Conservation (phyloP, 2,888 invertebrate species). For the Oscheius sp. region DNA sequence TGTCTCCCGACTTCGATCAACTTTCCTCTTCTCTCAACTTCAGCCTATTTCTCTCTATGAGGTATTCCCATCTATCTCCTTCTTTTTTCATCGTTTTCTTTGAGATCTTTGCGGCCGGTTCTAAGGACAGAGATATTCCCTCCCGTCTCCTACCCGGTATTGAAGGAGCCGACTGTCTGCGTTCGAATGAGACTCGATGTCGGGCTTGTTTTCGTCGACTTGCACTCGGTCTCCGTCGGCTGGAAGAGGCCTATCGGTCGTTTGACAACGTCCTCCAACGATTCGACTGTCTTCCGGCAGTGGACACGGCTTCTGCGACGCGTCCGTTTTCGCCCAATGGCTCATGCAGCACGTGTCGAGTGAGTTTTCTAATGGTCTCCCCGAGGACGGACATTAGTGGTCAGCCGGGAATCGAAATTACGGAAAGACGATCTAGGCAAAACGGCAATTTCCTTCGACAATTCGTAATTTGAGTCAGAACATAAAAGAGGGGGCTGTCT, state of each 20-base stretch:
- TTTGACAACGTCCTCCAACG: slow-evolving; percentile 47
- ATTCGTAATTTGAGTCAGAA: too few species aligned
- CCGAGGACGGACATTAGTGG: slow-evolving; percentile 23
- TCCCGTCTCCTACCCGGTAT: slow-evolving; percentile 21
- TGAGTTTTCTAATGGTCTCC: slow-evolving; percentile 38
- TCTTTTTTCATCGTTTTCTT: background rate
- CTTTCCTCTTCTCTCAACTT: slow-evolving; percentile 43
- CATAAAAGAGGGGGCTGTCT: background rate
- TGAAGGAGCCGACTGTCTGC: slow-evolving; percentile 44
- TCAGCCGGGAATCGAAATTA: slow-evolving; percentile 19
- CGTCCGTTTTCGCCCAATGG: slow-evolving; percentile 69
- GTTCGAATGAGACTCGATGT: slow-evolving; percentile 39
- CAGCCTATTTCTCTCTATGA: slow-evolving; percentile 51
- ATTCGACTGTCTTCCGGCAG: slow-evolving; percentile 66
- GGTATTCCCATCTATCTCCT: slow-evolving; percentile 16
- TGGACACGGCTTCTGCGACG: slow-evolving; percentile 65
- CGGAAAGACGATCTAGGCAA: slow-evolving; percentile 19
- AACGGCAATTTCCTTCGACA: too few species aligned
- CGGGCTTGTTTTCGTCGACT: slow-evolving; percentile 40
- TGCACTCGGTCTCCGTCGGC: slow-evolving; percentile 13
- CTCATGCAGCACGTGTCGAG: slow-evolving; percentile 67
- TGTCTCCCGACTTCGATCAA: slow-evolving; percentile 35
- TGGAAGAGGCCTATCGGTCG: slow-evolving; percentile 49
- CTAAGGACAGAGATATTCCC: slow-evolving; percentile 20
- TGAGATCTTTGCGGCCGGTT: slow-evolving; percentile 30